Evolutionary conservation across 2,113 vertebrate genomes (phyloP), one percentile per base, ranked within the genome.

Genomic region (Aplodontia rufa): DNA sequence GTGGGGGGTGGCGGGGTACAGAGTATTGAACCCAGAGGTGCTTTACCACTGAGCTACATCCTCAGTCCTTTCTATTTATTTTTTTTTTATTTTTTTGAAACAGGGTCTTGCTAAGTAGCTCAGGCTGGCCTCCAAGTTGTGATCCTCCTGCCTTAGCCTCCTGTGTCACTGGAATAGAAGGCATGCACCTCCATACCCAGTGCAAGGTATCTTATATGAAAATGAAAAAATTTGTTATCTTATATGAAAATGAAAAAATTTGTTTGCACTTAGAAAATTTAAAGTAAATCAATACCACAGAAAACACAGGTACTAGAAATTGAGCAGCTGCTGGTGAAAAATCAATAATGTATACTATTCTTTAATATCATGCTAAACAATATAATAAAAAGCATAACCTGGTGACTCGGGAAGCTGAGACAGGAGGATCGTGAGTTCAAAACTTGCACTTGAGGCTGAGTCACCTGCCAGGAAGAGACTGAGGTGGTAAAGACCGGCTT

Each of bases 251-350:
- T 37, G 71, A 96, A 66, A 90, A 83, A 37, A 93, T 74, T 55
- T 87, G 55, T 94, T 79, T 87, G 96, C 26, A 79, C 78, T 93
- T 94, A 68, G 71, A 17, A 97, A 95, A 90, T 71, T 35, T 35
- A 55, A 66, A 93, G 30, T 68, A 64, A 96, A 92, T 84, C 84
- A 72, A 96, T 91, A 86, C 8, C 16, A 35, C 47, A 83, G 85
- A 88, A 79, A 89, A 96, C 40, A 86, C 2, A 91, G 47, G 95
- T 74, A 24, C 8, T 60, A 55, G 76, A 96, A 87, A 94, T 24
- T 81, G 92, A 95, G 62, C 24, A 95, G 78, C 58, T 47, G 37
- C 14, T 69, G 81, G 10, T 88, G 76, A 40, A 35, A 58, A 71
- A 92, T 75, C 71, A 66, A 91, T 74, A 71, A 96, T 87, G 87